Percentiles rank a stretch among this genome's conserved stretches.
phyloP scores from a whole-genome alignment of 2,797 vertebrate species.

The Myotis myotis region DNA sequence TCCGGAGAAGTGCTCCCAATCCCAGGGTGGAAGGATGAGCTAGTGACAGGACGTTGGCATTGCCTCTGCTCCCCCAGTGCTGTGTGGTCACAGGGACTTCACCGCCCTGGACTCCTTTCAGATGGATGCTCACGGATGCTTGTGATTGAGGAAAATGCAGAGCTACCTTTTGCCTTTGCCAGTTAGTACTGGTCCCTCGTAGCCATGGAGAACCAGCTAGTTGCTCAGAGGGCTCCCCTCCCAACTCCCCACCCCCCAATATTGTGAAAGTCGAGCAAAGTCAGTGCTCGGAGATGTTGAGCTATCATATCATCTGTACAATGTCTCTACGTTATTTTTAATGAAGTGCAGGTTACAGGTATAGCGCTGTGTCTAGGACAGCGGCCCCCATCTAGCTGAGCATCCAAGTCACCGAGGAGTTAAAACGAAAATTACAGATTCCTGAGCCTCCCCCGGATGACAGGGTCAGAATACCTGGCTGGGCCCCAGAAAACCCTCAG shows the following conservation, averaged over 20 bases:
- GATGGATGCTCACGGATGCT: neutral
- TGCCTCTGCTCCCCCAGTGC: neutral
- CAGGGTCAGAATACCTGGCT: neutral
- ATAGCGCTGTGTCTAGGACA: neutral
- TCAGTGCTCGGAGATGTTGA: neutral
- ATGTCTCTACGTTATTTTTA: neutral
- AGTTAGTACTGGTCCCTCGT: neutral
- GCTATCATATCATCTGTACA: neutral
- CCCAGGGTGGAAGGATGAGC: neutral
- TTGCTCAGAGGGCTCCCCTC: neutral
- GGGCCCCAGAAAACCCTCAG: neutral
- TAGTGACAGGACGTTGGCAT: neutral
- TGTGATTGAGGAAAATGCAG: neutral
- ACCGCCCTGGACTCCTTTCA: neutral
- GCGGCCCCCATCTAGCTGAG: neutral
- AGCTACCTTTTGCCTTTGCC: neutral
- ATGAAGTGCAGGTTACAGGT: neutral
- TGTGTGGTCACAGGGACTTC: neutral
- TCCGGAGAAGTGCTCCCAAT: rapidly evolving
- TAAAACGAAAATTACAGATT: neutral
- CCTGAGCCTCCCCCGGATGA: neutral
- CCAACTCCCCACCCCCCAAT: too few species aligned
- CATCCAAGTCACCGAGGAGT: neutral
- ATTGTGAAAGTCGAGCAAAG: neutral
- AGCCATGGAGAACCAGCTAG: neutral